A percentile compares a stretch with the other conserved stretches of the same genome.
phyloP scores from a whole-genome alignment of 2,888 invertebrate genomes.

The Drosophila siamana region DNA sequence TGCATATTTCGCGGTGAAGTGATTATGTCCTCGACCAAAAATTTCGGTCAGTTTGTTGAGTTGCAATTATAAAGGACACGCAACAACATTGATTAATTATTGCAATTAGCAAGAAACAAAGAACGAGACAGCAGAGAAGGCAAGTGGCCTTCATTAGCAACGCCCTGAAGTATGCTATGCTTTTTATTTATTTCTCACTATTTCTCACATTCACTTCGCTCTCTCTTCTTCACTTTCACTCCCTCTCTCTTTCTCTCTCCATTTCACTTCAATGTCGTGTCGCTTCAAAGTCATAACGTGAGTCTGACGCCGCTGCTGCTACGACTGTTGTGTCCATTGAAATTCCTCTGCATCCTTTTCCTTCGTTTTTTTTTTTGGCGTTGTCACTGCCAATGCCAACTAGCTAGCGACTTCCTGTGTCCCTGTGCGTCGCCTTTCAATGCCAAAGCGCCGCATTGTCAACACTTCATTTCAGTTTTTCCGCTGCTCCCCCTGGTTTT shows the following conservation, averaged over 20 bases:
- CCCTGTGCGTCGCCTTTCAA: conserved; percentile 41
- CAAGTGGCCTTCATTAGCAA: conserved; percentile 35
- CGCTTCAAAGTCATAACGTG: conserved; percentile 68
- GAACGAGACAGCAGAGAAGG: conserved; percentile 27
- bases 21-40: conserved; percentile 10
- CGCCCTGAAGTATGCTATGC: conserved; percentile 38
- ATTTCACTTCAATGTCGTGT: conserved; percentile 44
- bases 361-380: conserved; percentile 7
- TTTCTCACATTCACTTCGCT: background rate
- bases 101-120: conserved; percentile 53
- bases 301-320: conserved; percentile 19
- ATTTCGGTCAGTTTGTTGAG: conserved; percentile 12
- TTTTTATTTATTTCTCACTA: conserved; percentile 15
- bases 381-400: conserved; percentile 46
- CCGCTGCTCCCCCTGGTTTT: too few species aligned
- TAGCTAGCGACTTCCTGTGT: conserved; percentile 45
- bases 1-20: conserved; percentile 41
- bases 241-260: background rate
- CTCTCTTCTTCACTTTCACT: background rate
- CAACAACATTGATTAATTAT: conserved; percentile 60
- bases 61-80: conserved; percentile 41
- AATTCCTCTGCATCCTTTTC: conserved; percentile 36
- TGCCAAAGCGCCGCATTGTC: conserved; percentile 58
- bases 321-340: conserved; percentile 31
- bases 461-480: conserved; percentile 56